Conservation (phyloP, 2,797 vertebrate species). For the Triplophysa bombifrons region DNA sequence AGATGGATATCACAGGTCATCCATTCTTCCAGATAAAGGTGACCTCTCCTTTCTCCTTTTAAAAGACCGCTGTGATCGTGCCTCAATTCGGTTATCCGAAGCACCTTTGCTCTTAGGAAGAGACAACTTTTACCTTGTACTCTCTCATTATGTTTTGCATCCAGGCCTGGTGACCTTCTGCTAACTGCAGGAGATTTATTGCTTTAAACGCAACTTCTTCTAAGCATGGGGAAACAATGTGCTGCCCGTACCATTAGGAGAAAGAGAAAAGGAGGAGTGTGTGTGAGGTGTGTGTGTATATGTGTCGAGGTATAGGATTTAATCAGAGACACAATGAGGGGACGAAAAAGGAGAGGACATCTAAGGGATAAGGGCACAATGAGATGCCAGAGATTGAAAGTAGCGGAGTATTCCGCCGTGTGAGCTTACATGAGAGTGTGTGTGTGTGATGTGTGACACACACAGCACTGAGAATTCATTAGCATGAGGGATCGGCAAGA, state of each 20-base stretch:
- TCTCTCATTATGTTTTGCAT: slow-evolving; percentile 78
- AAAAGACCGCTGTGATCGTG: slow-evolving; percentile 56
- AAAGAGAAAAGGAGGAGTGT: slow-evolving; percentile 43
- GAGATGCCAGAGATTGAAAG: slow-evolving; percentile 74
- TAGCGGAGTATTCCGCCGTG: slow-evolving; percentile 53
- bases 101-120: slow-evolving; percentile 34
- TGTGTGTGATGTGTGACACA: not conserved
- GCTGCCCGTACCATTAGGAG: slow-evolving; percentile 58
- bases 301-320: slow-evolving; percentile 63
- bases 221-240: slow-evolving; percentile 80
- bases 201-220: slow-evolving; percentile 81
- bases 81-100: slow-evolving; percentile 33
- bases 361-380: slow-evolving; percentile 81
- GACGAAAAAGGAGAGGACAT: slow-evolving; percentile 77
- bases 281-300: slow-evolving; percentile 1
- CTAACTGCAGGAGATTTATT: slow-evolving; percentile 72
- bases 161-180: slow-evolving; percentile 76
- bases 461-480: slow-evolving; percentile 53
- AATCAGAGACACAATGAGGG: slow-evolving; percentile 75
- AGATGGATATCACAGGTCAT: slow-evolving; percentile 93
- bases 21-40: slow-evolving; percentile 84
- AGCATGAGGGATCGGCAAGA: slow-evolving; percentile 39
- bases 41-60: slow-evolving; percentile 82
- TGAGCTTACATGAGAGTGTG: slow-evolving; percentile 30
- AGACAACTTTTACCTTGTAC: slow-evolving; percentile 47